A percentile compares a stretch with the other conserved stretches of the same genome.
Conservation (phyloP, 2,113 vertebrate genomes). For the Argyrosomus japonicus region DNA sequence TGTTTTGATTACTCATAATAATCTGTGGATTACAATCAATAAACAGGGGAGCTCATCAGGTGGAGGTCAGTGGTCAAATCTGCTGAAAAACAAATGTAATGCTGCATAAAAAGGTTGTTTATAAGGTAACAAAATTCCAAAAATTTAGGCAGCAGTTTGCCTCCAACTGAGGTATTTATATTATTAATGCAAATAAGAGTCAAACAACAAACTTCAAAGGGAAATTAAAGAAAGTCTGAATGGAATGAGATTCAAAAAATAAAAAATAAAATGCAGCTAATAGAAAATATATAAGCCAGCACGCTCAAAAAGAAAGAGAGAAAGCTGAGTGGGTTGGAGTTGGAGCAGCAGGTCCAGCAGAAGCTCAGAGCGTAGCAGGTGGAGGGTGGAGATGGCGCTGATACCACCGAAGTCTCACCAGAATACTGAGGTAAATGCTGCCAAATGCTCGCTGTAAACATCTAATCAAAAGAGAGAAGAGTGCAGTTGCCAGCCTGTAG, state of each 20-base stretch:
- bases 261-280: background rate
- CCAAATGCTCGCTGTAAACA: constrained; percentile 58
- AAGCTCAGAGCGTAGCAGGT: constrained; percentile 54
- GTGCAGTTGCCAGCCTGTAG: constrained; percentile 19
- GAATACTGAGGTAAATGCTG: constrained; percentile 54
- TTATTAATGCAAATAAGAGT: constrained; percentile 8
- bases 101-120: background rate
- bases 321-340: constrained; percentile 4
- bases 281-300: background rate
- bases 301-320: background rate
- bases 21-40: background rate
- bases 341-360: constrained; percentile 53
- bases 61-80: background rate
- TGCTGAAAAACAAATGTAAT: background rate
- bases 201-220: constrained; percentile 16
- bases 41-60: background rate
- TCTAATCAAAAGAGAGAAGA: constrained; percentile 32
- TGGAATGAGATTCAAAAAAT: background rate
- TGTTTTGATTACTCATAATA: background rate
- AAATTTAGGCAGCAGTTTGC: background rate
- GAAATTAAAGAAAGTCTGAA: background rate
- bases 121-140: background rate
- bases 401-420: constrained; percentile 44
- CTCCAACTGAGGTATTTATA: background rate
- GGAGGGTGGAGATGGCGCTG: constrained; percentile 47